Percentiles rank a stretch among this genome's conserved stretches.
These are phyloP conservation scores for Gadus macrocephalus DNA, from an alignment of 2,113 vertebrate species.

Conservation along the genomic window DNA sequence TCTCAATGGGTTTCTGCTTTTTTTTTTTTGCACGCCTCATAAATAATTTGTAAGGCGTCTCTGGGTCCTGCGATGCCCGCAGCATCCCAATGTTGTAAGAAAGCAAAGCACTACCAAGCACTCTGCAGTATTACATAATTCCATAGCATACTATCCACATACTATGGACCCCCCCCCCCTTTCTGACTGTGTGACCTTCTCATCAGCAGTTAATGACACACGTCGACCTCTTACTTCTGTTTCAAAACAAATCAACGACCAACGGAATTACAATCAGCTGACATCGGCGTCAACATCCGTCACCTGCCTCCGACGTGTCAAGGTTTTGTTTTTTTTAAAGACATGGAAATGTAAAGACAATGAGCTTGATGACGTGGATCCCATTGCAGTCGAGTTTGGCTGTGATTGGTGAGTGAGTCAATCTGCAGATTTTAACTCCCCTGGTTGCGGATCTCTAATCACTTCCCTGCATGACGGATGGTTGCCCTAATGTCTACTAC, in stretches of 20 bases:
- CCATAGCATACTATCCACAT: slow-evolving; percentile 21
- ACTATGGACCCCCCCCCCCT: slow-evolving; percentile 1
- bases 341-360: background rate
- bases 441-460: slow-evolving; percentile 1
- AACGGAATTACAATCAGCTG: too few species aligned
- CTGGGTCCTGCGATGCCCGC: slow-evolving; percentile 26
- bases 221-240: background rate
- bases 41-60: slow-evolving; percentile 50
- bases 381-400: too few species aligned
- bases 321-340: too few species aligned
- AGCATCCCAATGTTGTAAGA: slow-evolving; percentile 52
- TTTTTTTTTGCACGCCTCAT: slow-evolving; percentile 20
- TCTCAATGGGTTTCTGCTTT: background rate
- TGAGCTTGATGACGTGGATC: background rate
- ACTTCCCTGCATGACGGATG: background rate
- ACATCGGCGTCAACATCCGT: too few species aligned
- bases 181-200: slow-evolving; percentile 31
- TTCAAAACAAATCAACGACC: too few species aligned
- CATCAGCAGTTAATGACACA: slow-evolving; percentile 37
- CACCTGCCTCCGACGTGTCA: too few species aligned
- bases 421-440: background rate
- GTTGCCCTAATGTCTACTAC: too few species aligned
- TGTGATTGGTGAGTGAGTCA: too few species aligned
- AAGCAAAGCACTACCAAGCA: slow-evolving; percentile 35
- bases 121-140: slow-evolving; percentile 75